Percentiles rank a stretch among this genome's conserved stretches.
Evolutionary conservation across 2,888 invertebrate genomes (phyloP).

Genomic region (Limenitis camilla): DNA sequence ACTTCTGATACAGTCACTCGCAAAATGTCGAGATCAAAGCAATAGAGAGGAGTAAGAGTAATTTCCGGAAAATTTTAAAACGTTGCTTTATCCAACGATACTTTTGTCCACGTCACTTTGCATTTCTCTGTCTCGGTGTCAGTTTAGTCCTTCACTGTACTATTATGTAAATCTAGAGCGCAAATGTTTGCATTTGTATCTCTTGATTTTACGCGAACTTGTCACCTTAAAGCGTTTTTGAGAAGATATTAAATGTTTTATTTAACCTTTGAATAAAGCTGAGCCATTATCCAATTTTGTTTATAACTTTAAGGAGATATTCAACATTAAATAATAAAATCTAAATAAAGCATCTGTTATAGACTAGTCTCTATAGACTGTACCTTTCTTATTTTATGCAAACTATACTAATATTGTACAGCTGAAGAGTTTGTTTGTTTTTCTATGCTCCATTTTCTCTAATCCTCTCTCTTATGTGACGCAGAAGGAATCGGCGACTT

Average conservation of each 20-base stretch:
- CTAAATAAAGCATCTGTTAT: too few relatives aligned
- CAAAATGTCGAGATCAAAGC: conserved; percentile 12
- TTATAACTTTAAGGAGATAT: too few relatives aligned
- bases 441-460: too few relatives aligned
- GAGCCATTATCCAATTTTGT: too few relatives aligned
- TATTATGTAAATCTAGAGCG: conserved; percentile 18
- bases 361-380: too few relatives aligned
- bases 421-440: too few relatives aligned
- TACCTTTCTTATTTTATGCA: too few relatives aligned
- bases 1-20: conserved; percentile 4
- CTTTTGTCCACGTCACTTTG: conserved; percentile 14
- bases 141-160: conserved; percentile 14
- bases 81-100: conserved; percentile 4
- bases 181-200: conserved; percentile 20
- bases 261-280: too few relatives aligned
- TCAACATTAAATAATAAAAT: too few relatives aligned
- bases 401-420: too few relatives aligned
- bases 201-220: conserved; percentile 4
- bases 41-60: background rate
- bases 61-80: conserved; percentile 8
- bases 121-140: conserved; percentile 15
- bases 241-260: background rate
- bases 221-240: background rate
- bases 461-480: too few relatives aligned
- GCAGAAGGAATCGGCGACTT: too few relatives aligned